These are phyloP conservation scores for Odontocerum albicorne DNA, from an alignment of 2,888 invertebrate genomes.

Conservation along the genomic window DNA sequence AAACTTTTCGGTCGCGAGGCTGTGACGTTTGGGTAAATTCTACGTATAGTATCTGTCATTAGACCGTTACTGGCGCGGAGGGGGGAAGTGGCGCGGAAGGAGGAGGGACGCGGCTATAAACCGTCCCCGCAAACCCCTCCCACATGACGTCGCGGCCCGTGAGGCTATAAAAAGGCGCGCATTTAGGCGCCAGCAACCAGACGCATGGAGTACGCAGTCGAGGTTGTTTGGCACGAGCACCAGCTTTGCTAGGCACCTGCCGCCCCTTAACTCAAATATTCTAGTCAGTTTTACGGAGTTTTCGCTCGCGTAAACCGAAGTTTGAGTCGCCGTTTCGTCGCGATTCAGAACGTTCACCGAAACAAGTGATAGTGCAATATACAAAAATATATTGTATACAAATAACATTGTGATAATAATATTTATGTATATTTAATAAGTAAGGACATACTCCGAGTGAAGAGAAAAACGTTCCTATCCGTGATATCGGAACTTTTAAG, in stretches of 20 bases:
- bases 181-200: conserved; percentile 53
- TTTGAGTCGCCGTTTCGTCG: conserved; percentile 52
- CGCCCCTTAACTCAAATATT: conserved; percentile 55
- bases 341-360: conserved; percentile 41
- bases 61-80: conserved; percentile 29
- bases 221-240: conserved; percentile 64
- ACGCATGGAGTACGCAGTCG: conserved; percentile 64
- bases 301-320: conserved; percentile 44
- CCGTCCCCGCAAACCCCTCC: background rate
- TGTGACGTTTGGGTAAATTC: conserved; percentile 28
- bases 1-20: conserved; percentile 13
- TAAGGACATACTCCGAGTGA: conserved; percentile 20
- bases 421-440: conserved; percentile 20
- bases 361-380: conserved; percentile 57
- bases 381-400: conserved; percentile 41
- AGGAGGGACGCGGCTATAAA: background rate
- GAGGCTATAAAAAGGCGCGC: conserved; percentile 56
- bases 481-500: conserved; percentile 19
- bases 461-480: conserved; percentile 16
- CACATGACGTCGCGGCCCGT: conserved; percentile 11
- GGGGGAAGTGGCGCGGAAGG: conserved; percentile 11
- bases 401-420: conserved; percentile 31
- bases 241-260: conserved; percentile 64
- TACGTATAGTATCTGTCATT: conserved; percentile 30
- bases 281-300: conserved; percentile 51